phyloP scores from a whole-genome alignment of 1,140 invertebrate species.

The Drosophila trapezifrons region DNA sequence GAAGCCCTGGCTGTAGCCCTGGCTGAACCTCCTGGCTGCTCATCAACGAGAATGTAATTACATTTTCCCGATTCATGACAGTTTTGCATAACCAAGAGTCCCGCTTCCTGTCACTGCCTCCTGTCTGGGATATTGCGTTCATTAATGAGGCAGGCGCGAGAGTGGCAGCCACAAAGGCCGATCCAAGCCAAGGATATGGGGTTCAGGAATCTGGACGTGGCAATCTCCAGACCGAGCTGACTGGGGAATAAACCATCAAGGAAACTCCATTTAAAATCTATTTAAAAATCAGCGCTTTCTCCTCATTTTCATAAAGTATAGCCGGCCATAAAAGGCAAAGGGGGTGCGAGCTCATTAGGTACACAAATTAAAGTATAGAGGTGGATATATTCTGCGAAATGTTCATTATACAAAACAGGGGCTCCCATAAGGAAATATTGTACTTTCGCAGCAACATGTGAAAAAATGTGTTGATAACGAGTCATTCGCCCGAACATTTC shows the following conservation, averaged over 20 bases:
- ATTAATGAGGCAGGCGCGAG: slow-evolving; percentile 66
- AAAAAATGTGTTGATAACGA: background rate
- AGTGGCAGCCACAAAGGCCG: slow-evolving; percentile 52
- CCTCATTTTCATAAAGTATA: background rate
- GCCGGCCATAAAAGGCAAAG: background rate
- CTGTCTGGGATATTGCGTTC: slow-evolving; percentile 62
- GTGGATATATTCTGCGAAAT: background rate
- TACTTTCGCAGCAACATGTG: background rate
- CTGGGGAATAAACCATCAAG: slow-evolving; percentile 18
- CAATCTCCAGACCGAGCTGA: slow-evolving; percentile 11
- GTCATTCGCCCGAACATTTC: background rate
- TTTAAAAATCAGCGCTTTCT: slow-evolving; percentile 11
- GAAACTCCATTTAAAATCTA: slow-evolving; percentile 44
- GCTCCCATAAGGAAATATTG: background rate
- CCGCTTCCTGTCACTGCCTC: slow-evolving; percentile 22
- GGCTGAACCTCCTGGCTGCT: slow-evolving; percentile 29
- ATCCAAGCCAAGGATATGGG: slow-evolving; percentile 27
- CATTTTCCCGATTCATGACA: slow-evolving; percentile 79
- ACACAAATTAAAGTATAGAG: background rate
- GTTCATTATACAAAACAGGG: slow-evolving; percentile 4
- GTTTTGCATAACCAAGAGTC: slow-evolving; percentile 69
- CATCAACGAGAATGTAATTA: slow-evolving; percentile 78
- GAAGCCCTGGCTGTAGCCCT: background rate
- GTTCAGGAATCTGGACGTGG: slow-evolving; percentile 31
- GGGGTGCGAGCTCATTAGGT: background rate